Evolutionary conservation across 2,113 vertebrate species (phyloP).

Genomic region (Clinocottus analis): DNA sequence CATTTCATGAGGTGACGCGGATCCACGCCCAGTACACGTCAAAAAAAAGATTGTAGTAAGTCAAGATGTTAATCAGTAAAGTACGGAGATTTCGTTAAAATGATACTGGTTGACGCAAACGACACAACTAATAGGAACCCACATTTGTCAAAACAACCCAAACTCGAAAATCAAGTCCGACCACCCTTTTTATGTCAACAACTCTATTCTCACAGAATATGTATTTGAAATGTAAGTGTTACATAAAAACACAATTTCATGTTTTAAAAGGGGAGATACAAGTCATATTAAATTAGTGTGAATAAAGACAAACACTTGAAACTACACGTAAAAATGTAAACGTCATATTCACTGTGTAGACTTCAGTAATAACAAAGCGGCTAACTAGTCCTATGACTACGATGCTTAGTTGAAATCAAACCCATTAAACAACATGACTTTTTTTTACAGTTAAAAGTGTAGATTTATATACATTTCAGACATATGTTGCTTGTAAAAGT

Average conservation of each 20-base stretch:
- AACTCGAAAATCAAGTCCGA: not conserved
- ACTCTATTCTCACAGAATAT: not conserved
- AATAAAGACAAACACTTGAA: not conserved
- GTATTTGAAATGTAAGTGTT: not conserved
- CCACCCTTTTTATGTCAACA: not conserved
- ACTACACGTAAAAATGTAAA: not conserved
- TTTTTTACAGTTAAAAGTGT: not conserved
- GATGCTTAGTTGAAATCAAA: not conserved
- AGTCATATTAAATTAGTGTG: no score
- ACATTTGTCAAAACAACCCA: not conserved
- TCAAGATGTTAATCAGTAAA: constrained; percentile 39
- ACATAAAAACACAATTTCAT: not conserved
- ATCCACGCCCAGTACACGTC: constrained; percentile 49
- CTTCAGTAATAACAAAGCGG: not conserved
- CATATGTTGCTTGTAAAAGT: not conserved
- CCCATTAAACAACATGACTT: not conserved
- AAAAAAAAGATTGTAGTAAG: not conserved
- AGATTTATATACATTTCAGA: not conserved
- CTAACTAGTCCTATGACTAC: not conserved
- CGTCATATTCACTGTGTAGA: not conserved
- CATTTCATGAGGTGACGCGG: not conserved
- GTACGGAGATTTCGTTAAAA: not conserved
- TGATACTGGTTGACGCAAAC: not conserved
- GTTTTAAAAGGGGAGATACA: not conserved
- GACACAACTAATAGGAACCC: not conserved